A percentile compares a stretch with the other conserved stretches of the same genome.
Conservation (phyloP, 2,113 vertebrate genomes). For the Salvelinus namaycush region DNA sequence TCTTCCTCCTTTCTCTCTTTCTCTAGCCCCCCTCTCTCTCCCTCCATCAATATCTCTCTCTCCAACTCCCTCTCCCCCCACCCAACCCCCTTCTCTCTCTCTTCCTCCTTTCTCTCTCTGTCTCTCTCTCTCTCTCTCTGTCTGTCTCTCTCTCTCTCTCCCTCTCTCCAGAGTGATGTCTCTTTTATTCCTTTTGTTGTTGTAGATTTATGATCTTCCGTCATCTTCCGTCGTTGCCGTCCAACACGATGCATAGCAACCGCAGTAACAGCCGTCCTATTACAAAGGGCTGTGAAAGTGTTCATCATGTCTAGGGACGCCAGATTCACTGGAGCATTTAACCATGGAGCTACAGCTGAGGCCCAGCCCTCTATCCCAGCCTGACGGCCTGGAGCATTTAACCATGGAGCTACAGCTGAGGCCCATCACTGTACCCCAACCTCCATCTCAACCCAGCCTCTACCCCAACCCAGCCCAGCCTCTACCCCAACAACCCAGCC, state of each 20-base stretch:
- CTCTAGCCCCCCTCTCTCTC: no score
- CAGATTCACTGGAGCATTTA: conserved; percentile 43
- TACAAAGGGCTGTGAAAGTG: conserved; percentile 44
- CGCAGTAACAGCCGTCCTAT: conserved; percentile 38
- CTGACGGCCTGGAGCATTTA: no score
- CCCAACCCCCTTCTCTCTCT: no score
- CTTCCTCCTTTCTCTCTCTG: no score
- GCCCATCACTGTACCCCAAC: background rate
- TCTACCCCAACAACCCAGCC: no score
- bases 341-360: conserved; percentile 7
- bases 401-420: no score
- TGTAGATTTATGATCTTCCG: conserved; percentile 37
- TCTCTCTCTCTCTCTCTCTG: background rate
- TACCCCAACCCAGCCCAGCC: no score
- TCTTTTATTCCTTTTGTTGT: conserved; percentile 40
- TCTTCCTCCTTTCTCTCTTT: no score
- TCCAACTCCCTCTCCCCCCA: no score
- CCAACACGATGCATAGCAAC: conserved; percentile 45
- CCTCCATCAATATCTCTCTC: no score
- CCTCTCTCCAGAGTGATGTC: conserved; percentile 35
- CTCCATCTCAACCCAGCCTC: no score
- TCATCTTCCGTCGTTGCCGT: conserved; percentile 50
- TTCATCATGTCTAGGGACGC: conserved; percentile 49
- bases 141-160: background rate
- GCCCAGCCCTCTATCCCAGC: background rate